phyloP scores from a whole-genome alignment of 2,113 vertebrate genomes.

The Pyxicephalus adspersus region DNA sequence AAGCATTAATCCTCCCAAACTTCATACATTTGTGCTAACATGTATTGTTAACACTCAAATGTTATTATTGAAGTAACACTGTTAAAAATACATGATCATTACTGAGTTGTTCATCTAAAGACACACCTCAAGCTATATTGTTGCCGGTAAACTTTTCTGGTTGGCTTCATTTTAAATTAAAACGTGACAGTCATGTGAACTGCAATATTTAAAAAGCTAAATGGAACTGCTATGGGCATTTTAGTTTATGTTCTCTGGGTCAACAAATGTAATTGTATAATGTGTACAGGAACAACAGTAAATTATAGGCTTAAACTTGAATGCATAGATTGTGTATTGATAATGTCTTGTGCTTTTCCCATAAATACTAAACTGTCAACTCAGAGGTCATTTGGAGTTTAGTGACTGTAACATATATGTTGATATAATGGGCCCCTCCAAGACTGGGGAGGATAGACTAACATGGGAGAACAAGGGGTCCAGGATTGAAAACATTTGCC shows the following conservation, averaged over 20 bases:
- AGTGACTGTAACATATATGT: not conserved
- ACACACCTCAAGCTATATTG: too few species aligned
- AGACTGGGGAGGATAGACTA: too few species aligned
- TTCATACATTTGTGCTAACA: too few species aligned
- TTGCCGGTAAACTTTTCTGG: too few species aligned
- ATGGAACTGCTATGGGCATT: not conserved
- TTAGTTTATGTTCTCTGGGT: not conserved
- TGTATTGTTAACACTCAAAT: too few species aligned
- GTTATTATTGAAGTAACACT: too few species aligned
- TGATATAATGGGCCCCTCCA: too few species aligned
- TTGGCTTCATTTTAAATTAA: constrained; percentile 1
- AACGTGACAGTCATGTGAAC: constrained; percentile 11
- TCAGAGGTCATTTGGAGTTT: not conserved
- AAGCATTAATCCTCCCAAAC: too few species aligned
- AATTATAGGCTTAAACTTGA: not conserved
- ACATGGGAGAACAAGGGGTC: too few species aligned
- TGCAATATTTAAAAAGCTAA: not conserved
- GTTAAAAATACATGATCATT: too few species aligned
- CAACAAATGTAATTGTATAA: not conserved
- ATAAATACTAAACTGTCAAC: not conserved
- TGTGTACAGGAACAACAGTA: not conserved
- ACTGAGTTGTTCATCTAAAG: too few species aligned
- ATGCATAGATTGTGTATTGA: not conserved
- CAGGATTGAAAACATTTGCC: too few species aligned
- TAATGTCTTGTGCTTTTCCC: not conserved